Percentiles rank a stretch among this genome's conserved stretches.
These are phyloP conservation scores for Atherinosoma microstoma DNA, from an alignment of 2,797 vertebrate genomes.

Conservation along the genomic window DNA sequence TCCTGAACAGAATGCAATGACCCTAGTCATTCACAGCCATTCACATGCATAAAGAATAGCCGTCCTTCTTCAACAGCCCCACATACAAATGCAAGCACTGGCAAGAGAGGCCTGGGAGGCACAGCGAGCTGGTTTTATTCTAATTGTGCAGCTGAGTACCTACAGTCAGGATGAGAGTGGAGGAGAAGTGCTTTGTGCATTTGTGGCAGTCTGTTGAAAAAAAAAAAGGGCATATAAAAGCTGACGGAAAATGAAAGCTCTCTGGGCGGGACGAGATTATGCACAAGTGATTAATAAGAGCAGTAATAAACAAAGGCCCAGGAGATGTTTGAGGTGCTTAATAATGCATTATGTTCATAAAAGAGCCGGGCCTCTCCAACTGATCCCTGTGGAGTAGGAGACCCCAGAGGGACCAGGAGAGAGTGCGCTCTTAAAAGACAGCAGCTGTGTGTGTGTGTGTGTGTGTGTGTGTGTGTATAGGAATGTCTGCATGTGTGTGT, in stretches of 20 bases:
- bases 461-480: conserved; percentile 27
- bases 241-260: conserved; percentile 83
- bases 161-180: conserved; percentile 59
- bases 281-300: conserved; percentile 89
- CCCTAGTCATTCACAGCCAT: conserved; percentile 61
- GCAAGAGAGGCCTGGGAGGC: conserved; percentile 68
- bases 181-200: conserved; percentile 47
- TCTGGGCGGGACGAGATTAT: conserved; percentile 84
- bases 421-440: conserved; percentile 70
- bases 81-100: conserved; percentile 50
- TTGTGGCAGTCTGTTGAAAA: conserved; percentile 65
- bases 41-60: conserved; percentile 63
- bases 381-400: conserved; percentile 82
- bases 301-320: conserved; percentile 90
- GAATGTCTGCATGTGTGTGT: conserved; percentile 33
- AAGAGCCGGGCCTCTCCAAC: conserved; percentile 83
- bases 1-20: conserved; percentile 61
- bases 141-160: conserved; percentile 72
- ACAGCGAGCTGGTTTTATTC: conserved; percentile 58
- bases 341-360: conserved; percentile 91
- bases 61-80: conserved; percentile 58
- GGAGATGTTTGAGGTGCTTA: conserved; percentile 90
- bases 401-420: conserved; percentile 77
- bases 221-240: conserved; percentile 72
- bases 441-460: conserved; percentile 36